Base-by-base conservation (phyloP, 2,797 vertebrate genomes). In the Vultur gryphus region DNA sequence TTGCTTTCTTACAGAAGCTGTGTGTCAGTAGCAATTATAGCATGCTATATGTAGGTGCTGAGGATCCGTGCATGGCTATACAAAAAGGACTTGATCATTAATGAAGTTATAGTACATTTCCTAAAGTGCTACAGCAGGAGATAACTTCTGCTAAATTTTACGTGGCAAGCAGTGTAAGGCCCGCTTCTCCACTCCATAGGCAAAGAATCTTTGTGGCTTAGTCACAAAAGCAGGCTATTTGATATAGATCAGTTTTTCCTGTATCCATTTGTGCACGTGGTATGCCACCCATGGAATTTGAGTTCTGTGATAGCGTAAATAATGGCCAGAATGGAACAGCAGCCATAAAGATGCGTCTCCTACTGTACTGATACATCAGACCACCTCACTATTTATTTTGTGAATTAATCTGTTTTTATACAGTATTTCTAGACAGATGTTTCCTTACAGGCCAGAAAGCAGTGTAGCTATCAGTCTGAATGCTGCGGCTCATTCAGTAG, bases 121-220 rank as follows among this genome's bases (percentile, higher is more conserved):
- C 48, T 39, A 1, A 65, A 61, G 41, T 55, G 69, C 54, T 88
- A 6, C 13, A 70, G 62, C 62, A n/a, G 55, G 14, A 64, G 25
- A 16, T 8, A 49, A 13, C 16, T 69, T 72, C 71, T 67, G 54
- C 65, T 73, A 10, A 23, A 31, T 51, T 87, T 49, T 10, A 23
- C 13, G 8, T 13, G 28, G n/a, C 25, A 37, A 49, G 46, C 61
- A 48, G 37, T 2, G 15, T 6, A n/a, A 46, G 37, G 18, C 17
- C 43, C 15, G 2, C n/a, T 78, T 70, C 52, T 55, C 33, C 5
- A 1, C n/a, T 48, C 31, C 0, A 0, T n/a, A 4, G 10, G 51
- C 41, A 39, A 59, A 62, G 48, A 28, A 37, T 31, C 71, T 37
- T 43, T 20, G 26, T 62, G 59, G 37, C 35, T 39, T 6, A 3